Evolutionary conservation across 1,140 invertebrate genomes (phyloP).

Genomic region (Drosophila tsacasi): DNA sequence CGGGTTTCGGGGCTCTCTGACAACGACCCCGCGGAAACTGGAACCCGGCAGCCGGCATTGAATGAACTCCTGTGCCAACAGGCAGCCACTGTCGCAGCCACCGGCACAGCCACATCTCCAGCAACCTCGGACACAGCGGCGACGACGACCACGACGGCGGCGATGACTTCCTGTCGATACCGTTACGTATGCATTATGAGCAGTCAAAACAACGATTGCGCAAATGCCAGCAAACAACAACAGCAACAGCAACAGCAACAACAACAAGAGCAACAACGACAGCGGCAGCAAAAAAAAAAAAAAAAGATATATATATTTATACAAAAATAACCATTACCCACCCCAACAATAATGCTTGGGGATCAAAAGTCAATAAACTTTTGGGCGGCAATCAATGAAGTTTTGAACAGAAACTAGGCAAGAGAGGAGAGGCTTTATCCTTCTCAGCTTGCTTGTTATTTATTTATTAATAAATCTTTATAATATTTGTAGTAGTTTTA

Average conservation of each 20-base stretch:
- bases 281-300: conserved; percentile 25
- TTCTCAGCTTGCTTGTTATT: not conserved
- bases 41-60: conserved; percentile 56
- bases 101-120: not conserved
- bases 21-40: conserved; percentile 63
- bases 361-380: conserved; percentile 84
- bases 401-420: conserved; percentile 4
- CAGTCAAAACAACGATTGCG: conserved; percentile 54
- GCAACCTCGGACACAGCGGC: conserved; percentile 6
- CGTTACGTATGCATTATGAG: conserved; percentile 73
- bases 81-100: not conserved
- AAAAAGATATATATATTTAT: not conserved
- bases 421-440: not conserved
- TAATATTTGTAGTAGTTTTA: not conserved
- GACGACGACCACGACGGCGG: conserved; percentile 37
- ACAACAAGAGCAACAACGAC: conserved; percentile 2
- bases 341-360: conserved; percentile 82
- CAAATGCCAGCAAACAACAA: conserved; percentile 34
- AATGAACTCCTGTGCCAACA: conserved; percentile 58
- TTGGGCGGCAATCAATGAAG: conserved; percentile 56
- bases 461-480: not conserved
- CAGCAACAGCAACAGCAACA: conserved; percentile 13
- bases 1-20: not conserved
- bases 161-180: conserved; percentile 73
- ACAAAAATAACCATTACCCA: conserved; percentile 73